Base-by-base conservation (phyloP, 1,140 invertebrate genomes). In the Drosophila tsacasi region DNA sequence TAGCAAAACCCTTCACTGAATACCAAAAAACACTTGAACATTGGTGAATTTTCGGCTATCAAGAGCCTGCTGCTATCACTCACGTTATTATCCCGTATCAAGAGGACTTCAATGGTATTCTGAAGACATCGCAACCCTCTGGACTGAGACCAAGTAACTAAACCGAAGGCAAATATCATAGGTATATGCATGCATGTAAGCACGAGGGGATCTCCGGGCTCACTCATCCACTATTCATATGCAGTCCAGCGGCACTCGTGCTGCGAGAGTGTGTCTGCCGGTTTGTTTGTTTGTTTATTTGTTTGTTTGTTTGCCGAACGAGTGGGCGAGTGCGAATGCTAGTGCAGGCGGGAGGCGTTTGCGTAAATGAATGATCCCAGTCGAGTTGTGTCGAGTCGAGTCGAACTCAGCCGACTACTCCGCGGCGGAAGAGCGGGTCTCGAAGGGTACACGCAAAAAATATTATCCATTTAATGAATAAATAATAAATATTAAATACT, bases 311-410 rank as follows among this genome's bases (percentile, higher is more conserved):
- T 79, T 72, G 76, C 76, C 50, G 76, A 82, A 82, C 85, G 76
- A 76, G 83, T 79, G 83, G 76, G 63, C 64, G 75, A 64, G 62
- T 64, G 63, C 54, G 77, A 68, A 61, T 55, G 67, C 39, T 46
- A 15, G 9, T 19, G 67, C 39, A 35, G 68, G 57, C 68, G 78
- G 10, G 3, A 15, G 15, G 49, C 74, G 69, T 85, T 81, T 78
- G 84, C 81, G 81, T 89, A 89, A 89, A 89, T 89, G 85, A 89
- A 90, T 89, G 86, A 89, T 83, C 59, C 46, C 66, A 81, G 84
- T 67, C 62, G 55, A 47, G 75, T 62, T 39, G 50, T 74, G 83
- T 78, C 61, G 54, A 40, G 65, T 57, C 35, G 49, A 39, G 68
- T 57, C 49, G 62, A 59, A 73, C 47, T 42, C 27, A 75, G 46